Conservation (phyloP, 2,888 invertebrate genomes). For the Taenaris catops region DNA sequence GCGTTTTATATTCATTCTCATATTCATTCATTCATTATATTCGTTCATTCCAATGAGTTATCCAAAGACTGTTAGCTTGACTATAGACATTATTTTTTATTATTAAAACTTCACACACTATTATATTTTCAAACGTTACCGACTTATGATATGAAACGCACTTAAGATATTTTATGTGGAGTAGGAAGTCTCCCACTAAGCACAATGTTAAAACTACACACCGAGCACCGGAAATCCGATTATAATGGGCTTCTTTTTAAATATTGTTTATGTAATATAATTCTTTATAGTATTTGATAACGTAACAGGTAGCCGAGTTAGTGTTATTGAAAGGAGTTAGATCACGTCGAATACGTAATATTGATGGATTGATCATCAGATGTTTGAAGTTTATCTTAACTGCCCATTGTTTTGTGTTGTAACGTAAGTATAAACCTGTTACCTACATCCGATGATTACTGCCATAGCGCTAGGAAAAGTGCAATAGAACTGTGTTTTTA, state of each 20-base stretch:
- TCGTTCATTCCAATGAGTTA: too few relatives aligned
- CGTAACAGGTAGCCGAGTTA: conserved; percentile 1
- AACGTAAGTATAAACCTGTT: conserved; percentile 7
- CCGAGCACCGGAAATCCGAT: too few relatives aligned
- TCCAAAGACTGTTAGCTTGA: too few relatives aligned
- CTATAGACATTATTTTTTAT: too few relatives aligned
- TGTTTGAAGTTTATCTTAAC: conserved; percentile 19
- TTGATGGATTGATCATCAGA: conserved; percentile 16
- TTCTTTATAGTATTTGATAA: conserved; percentile 1
- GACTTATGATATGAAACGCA: too few relatives aligned
- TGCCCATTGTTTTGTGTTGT: conserved; percentile 15
- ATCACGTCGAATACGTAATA: conserved; percentile 19
- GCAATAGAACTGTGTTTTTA: conserved; percentile 4
- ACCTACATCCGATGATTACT: conserved; percentile 2
- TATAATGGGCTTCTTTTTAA: not conserved
- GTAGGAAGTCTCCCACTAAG: too few relatives aligned
- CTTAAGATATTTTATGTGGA: too few relatives aligned
- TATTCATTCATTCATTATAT: too few relatives aligned
- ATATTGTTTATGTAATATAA: not conserved
- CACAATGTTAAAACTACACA: too few relatives aligned
- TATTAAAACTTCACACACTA: too few relatives aligned
- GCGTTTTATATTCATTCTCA: too few relatives aligned
- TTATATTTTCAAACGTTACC: too few relatives aligned
- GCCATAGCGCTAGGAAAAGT: conserved; percentile 7
- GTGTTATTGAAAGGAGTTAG: conserved; percentile 18